A percentile compares a stretch with the other conserved stretches of the same genome.
phyloP scores from a whole-genome alignment of 2,888 invertebrate genomes.

The Cenopis cana region DNA sequence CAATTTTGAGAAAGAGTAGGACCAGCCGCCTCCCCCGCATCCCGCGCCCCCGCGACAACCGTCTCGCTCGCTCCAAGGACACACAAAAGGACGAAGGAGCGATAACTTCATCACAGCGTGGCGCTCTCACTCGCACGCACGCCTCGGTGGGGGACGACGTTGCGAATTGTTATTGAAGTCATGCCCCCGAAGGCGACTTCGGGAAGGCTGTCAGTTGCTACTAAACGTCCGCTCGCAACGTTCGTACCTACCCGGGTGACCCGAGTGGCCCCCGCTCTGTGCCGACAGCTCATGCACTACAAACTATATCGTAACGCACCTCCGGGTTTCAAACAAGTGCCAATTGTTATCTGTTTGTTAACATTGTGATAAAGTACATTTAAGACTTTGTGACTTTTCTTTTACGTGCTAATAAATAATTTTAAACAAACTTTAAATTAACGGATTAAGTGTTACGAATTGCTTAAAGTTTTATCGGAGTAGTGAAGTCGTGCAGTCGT shows the following conservation, averaged over 20 bases:
- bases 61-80: constrained; percentile 82
- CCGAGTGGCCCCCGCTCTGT: constrained; percentile 64
- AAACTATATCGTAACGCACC: constrained; percentile 63
- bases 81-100: constrained; percentile 86
- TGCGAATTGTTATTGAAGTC: constrained; percentile 86
- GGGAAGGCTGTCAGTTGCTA: constrained; percentile 85
- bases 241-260: constrained; percentile 78
- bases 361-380: constrained; percentile 68
- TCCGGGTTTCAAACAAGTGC: constrained; percentile 75
- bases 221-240: constrained; percentile 82
- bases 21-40: constrained; percentile 74
- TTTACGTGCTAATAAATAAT: constrained; percentile 60
- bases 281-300: constrained; percentile 57
- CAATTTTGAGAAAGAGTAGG: constrained; percentile 86
- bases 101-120: constrained; percentile 84
- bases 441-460: constrained; percentile 20
- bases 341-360: constrained; percentile 60
- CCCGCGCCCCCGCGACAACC: constrained; percentile 62
- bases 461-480: constrained; percentile 16
- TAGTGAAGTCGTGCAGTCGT: constrained; percentile 23
- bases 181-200: constrained; percentile 85
- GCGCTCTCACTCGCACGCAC: constrained; percentile 80
- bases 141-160: constrained; percentile 84
- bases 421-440: constrained; percentile 61
- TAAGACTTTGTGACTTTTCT: constrained; percentile 54